Base-by-base conservation (phyloP, 2,888 invertebrate species). In the Brachypalpus laphriformis region DNA sequence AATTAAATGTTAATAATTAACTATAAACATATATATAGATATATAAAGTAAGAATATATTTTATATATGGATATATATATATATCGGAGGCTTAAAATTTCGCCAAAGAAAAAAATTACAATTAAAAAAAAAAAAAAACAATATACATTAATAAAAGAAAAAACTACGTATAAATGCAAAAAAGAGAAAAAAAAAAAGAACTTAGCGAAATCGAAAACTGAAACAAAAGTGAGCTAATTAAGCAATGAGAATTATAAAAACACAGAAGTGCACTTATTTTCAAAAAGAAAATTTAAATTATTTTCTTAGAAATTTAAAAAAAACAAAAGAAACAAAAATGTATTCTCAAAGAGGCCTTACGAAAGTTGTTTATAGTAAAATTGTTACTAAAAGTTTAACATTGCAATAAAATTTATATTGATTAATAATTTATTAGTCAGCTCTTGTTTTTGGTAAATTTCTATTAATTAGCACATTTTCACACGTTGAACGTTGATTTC, bases 61-160 rank as follows among this genome's bases (percentile, higher is more conserved):
- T 76, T 85, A 85, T 81, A 81, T 85, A 81, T 85, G 70, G 81
- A 81, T 81, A 75, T 59, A 80, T 75, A n/a, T n/a, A 75, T 71
- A 76, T 85, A 85, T 85, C 85, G 85, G 85, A 85, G 85, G 85
- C 85, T 85, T 85, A 85, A 85, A 85, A 81, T 85, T 85, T 85
- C 85, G 85, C 85, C 85, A 85, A 85, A 85, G 85, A 85, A 80
- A 83, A 59, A 85, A 80, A 81, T 71, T 75, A 81, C 70, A 85
- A 71, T 81, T 75, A 51, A 42, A 71, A 11, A 31, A 63, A 71
- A 78, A 20, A 68, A 47, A 40, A 68, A 40, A 51, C 61, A 78
- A 83, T 78, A 68, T 63, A 80, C 77, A 80, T 22, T 82, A 78
- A 80, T 57, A 66, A 72, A 70, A 70, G 20, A 61, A 51, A 51